Conservation (phyloP, 2,797 vertebrate species). For the Phalloptychus januarius region DNA sequence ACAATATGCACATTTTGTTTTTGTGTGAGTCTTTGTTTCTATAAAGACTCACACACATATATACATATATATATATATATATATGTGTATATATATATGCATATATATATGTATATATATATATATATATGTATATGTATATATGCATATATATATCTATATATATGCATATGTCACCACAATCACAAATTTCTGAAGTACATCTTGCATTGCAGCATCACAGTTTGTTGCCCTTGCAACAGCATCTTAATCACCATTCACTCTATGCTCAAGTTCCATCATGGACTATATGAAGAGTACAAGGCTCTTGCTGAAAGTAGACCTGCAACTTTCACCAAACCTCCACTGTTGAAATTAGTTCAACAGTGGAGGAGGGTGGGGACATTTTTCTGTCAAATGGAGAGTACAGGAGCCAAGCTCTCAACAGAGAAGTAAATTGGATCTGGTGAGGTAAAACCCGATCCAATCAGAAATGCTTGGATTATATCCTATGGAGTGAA, state of each 20-base stretch:
- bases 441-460: conserved; percentile 32
- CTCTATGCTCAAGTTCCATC: conserved; percentile 36
- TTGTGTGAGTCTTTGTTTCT: no score
- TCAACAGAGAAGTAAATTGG: conserved; percentile 61
- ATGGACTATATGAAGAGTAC: conserved; percentile 33
- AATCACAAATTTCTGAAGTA: neutral
- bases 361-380: no score
- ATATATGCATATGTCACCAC: neutral
- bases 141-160: no score
- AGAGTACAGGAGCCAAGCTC: conserved; percentile 51
- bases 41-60: neutral
- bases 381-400: conserved; percentile 50
- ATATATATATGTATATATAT: no score
- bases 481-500: neutral
- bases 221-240: conserved; percentile 27
- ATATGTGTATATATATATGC: neutral
- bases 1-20: neutral
- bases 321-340: neutral
- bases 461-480: neutral
- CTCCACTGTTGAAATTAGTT: neutral
- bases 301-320: neutral
- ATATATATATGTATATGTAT: no score
- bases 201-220: neutral
- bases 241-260: conserved; percentile 40
- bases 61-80: neutral